phyloP scores from a whole-genome alignment of 2,113 vertebrate species.

The Paramormyrops kingsleyae region DNA sequence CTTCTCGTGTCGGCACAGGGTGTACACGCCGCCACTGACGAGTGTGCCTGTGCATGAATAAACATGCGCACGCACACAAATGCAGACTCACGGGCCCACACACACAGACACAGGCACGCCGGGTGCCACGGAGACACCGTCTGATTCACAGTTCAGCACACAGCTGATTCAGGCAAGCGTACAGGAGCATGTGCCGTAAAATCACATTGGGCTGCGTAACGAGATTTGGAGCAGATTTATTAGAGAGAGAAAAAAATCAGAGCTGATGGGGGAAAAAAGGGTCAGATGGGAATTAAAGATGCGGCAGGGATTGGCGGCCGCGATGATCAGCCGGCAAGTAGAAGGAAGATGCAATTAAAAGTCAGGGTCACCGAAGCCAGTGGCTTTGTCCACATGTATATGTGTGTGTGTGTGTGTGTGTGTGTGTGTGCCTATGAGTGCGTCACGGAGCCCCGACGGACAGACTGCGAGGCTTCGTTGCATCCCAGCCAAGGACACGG shows the following conservation, averaged over 20 bases:
- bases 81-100: not conserved
- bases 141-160: not conserved
- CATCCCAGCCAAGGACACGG: not conserved
- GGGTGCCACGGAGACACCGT: not conserved
- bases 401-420: not conserved
- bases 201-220: not conserved
- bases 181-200: not conserved
- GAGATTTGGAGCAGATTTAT: not conserved
- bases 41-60: not conserved
- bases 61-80: not conserved
- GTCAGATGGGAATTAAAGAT: not conserved
- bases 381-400: not conserved
- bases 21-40: not conserved
- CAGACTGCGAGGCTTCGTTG: not conserved
- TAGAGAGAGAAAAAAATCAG: not conserved
- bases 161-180: not conserved
- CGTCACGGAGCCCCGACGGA: not conserved
- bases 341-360: not conserved
- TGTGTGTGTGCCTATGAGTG: not conserved
- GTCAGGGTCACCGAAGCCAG: not conserved
- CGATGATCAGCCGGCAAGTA: not conserved
- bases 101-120: not conserved
- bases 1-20: constrained; percentile 10
- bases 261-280: not conserved
- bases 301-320: not conserved